These are phyloP conservation scores for Lysiphlebus fabarum DNA, from an alignment of 1,140 invertebrate genomes.

Conservation along the genomic window DNA sequence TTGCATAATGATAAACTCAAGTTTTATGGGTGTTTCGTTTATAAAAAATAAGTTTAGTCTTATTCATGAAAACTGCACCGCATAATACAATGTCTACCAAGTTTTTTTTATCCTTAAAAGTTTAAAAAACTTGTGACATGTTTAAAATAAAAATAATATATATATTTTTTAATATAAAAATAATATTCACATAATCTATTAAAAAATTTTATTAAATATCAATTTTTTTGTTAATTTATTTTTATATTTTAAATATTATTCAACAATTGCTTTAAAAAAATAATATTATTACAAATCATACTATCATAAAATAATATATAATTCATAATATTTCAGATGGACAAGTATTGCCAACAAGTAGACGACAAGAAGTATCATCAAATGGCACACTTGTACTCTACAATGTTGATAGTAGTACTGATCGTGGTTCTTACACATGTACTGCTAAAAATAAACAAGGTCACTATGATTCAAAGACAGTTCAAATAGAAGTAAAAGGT, in stretches of 20 bases:
- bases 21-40: slow-evolving; percentile 17
- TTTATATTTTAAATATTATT: too few species aligned
- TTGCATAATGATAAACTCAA: slow-evolving; percentile 27
- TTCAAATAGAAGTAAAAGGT: slow-evolving; percentile 83
- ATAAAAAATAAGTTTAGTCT: slow-evolving; percentile 3
- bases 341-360: slow-evolving; percentile 77
- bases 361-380: slow-evolving; percentile 79
- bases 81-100: not conserved
- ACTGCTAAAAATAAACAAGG: slow-evolving; percentile 81
- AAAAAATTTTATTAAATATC: too few species aligned
- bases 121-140: too few species aligned
- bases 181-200: too few species aligned
- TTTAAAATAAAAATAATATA: too few species aligned
- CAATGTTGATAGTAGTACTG: slow-evolving; percentile 74
- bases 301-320: too few species aligned
- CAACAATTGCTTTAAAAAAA: not conserved
- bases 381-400: slow-evolving; percentile 77
- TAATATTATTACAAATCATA: not conserved
- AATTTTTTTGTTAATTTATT: too few species aligned
- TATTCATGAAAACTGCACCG: slow-evolving; percentile 9
- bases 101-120: too few species aligned
- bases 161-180: too few species aligned
- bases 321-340: slow-evolving; percentile 60
- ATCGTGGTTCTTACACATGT: slow-evolving; percentile 79
- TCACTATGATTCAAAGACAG: slow-evolving; percentile 73